These are phyloP conservation scores for Itoplectis maculator DNA, from an alignment of 2,888 invertebrate species.

Conservation along the genomic window DNA sequence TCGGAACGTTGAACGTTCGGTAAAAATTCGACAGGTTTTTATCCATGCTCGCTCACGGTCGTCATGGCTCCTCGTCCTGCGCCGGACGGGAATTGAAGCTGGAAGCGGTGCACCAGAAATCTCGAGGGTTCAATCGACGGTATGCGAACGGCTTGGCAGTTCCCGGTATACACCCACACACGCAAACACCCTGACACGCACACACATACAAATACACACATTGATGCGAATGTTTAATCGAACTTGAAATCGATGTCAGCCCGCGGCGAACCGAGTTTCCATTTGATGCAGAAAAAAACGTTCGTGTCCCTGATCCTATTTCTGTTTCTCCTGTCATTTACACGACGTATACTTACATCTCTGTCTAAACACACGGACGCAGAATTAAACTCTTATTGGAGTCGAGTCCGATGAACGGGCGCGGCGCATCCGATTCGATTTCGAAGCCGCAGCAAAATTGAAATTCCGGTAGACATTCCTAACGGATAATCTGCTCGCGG, in stretches of 20 bases:
- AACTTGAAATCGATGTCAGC: slow-evolving; percentile 16
- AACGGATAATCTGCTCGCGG: not conserved
- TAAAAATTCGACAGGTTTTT: not conserved
- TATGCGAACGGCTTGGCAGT: not conserved
- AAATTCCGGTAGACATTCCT: not conserved
- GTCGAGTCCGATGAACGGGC: too few species aligned
- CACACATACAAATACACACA: not conserved
- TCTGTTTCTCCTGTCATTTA: not conserved
- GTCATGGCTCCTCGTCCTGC: not conserved
- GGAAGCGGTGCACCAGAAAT: slow-evolving; percentile 1
- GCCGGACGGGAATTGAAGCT: not conserved
- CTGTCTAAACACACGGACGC: not conserved
- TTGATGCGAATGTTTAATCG: not conserved
- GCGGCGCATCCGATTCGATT: not conserved
- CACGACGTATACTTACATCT: not conserved
- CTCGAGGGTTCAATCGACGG: slow-evolving; percentile 12
- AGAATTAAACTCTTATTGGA: not conserved
- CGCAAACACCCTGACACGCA: too few species aligned
- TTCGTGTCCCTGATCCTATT: not conserved
- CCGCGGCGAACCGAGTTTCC: not conserved
- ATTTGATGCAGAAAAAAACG: not conserved
- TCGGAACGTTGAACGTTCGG: not conserved
- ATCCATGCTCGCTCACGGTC: too few species aligned
- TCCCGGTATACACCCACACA: too few species aligned
- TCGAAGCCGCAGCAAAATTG: not conserved